phyloP scores from a whole-genome alignment of 2,888 invertebrate genomes.

The Amblyjoppa fuscipennis region DNA sequence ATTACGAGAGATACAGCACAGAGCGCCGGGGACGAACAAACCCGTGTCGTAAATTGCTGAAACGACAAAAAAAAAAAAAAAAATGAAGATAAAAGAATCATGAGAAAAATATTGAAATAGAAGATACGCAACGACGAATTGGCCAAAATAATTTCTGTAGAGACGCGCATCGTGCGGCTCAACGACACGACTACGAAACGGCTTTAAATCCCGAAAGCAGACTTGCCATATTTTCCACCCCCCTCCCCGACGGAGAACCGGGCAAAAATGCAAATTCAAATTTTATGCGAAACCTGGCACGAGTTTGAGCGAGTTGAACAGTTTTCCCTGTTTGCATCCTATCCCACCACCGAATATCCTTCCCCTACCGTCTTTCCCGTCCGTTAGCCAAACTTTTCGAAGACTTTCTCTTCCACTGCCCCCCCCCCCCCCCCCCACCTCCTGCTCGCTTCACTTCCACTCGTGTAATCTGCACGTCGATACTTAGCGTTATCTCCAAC shows the following conservation, averaged over 20 bases:
- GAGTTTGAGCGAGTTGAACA: slow-evolving; percentile 40
- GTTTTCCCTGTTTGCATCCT: slow-evolving; percentile 26
- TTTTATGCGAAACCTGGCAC: slow-evolving; percentile 39
- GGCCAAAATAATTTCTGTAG: not conserved
- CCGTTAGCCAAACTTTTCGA: slow-evolving; percentile 51
- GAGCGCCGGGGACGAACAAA: not conserved
- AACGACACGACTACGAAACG: not conserved
- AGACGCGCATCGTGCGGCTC: not conserved
- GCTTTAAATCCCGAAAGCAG: slow-evolving; percentile 1
- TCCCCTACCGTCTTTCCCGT: slow-evolving; percentile 28
- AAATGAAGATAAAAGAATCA: not conserved
- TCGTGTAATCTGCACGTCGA: slow-evolving; percentile 60
- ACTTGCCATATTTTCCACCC: slow-evolving; percentile 15
- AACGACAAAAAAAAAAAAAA: not conserved
- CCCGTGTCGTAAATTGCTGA: slow-evolving; percentile 11
- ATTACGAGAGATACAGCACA: slow-evolving; percentile 17
- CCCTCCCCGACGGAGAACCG: not conserved
- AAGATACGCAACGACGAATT: not conserved
- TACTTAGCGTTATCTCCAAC: slow-evolving; percentile 46
- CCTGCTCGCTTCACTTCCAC: slow-evolving; percentile 26
- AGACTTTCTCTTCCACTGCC: slow-evolving; percentile 26
- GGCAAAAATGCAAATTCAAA: slow-evolving; percentile 34
- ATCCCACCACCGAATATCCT: not conserved
- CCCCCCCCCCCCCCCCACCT: not conserved
- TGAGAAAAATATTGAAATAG: not conserved